These are phyloP conservation scores for Venturia canescens DNA, from an alignment of 1,140 invertebrate genomes.

Conservation along the genomic window DNA sequence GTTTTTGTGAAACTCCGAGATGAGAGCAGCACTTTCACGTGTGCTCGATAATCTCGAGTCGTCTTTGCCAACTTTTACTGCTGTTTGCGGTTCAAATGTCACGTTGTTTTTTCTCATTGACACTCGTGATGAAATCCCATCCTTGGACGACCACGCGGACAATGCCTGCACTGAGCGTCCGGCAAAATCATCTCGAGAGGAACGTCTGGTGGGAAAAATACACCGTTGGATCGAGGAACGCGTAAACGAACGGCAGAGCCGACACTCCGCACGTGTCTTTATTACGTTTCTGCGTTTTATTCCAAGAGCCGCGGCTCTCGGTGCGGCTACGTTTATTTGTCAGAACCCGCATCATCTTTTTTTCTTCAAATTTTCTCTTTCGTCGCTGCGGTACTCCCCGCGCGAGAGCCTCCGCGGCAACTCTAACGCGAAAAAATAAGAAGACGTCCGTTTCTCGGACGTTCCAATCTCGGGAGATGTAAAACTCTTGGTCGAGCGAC, in stretches of 20 bases:
- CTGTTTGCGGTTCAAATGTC: conserved; percentile 8
- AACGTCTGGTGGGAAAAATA: background rate
- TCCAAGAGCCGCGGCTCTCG: background rate
- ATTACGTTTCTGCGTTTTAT: conserved; percentile 47
- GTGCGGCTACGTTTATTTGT: conserved; percentile 52
- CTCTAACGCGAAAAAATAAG: background rate
- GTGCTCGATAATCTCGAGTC: background rate
- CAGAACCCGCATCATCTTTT: conserved; percentile 39
- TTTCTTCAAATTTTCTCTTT: conserved; percentile 4
- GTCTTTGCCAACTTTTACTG: background rate
- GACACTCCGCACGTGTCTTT: conserved; percentile 24
- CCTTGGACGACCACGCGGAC: background rate
- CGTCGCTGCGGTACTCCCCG: background rate
- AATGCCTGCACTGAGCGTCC: background rate
- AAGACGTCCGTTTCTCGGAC: background rate
- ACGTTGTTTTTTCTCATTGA: conserved; percentile 1
- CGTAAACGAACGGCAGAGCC: background rate
- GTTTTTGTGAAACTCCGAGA: background rate
- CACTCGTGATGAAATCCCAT: background rate
- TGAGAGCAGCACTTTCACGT: background rate
- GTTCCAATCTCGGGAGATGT: conserved; percentile 41
- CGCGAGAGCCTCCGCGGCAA: background rate
- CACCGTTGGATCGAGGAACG: background rate
- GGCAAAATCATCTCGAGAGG: background rate
- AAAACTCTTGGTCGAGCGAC: conserved; percentile 45